Evolutionary conservation across 1,140 invertebrate species (phyloP), one percentile per base, ranked within the genome.

Genomic region (Mylabris phalerata): DNA sequence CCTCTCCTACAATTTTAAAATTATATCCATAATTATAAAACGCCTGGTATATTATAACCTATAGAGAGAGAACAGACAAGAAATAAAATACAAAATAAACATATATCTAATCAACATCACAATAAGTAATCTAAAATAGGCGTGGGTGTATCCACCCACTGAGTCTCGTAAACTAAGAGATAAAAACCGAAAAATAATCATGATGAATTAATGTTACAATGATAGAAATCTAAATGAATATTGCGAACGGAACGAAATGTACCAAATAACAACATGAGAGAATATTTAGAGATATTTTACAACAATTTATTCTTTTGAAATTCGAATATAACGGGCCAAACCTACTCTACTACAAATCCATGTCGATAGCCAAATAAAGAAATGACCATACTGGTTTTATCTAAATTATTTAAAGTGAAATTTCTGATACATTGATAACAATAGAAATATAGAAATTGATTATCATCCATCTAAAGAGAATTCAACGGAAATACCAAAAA

Each of bases 141-240:
- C 43, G 58, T 60, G 58, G 58, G 58, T 48, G 50, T 48, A 60
- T 50, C 58, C 58, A 50, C 58, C 58, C 51, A 60, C 50, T 25
- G 44, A 59, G 41, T 54, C 32, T 49, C 46, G 58, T 60, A 51
- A 55, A 50, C 40, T 60, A 55, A 40, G 25, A 49, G 55, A 50
- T 50, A 45, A 60, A 51, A 48, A 60, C 26, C 32, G 42, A 55
- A 60, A 60, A 60, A 48, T 54, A 60, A 60, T 60, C 58, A 60
- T 60, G 58, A 60, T 60, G 58, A 60, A 60, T 55, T 60, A 44
- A 51, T 51, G 58, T 47, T 50, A 41, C 47, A 26, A 7, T 9
- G 58, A 60, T 60, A 52, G 41, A 26, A 50, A 60, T 60, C 58
- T 60, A 55, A 60, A 55, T 60, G 51, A 59, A 59, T 59, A 54